Conservation (phyloP, 2,888 invertebrate species). For the Oligia latruncula region DNA sequence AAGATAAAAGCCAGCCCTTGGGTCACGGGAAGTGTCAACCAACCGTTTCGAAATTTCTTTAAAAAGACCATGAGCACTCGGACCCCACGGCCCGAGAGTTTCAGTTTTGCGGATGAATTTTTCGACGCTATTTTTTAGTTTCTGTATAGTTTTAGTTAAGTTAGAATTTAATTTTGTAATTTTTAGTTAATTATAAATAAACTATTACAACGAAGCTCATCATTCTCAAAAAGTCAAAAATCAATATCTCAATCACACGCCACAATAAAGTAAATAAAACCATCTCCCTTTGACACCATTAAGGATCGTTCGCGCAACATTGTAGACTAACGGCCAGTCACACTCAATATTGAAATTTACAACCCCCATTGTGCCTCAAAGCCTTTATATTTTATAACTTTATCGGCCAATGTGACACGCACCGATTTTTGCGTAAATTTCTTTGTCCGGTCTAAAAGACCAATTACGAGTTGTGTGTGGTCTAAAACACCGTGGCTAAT, state of each 20-base stretch:
- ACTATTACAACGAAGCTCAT: neutral
- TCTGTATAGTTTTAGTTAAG: too few relatives aligned
- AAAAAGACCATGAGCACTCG: too few relatives aligned
- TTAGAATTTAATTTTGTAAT: too few relatives aligned
- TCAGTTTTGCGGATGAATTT: too few relatives aligned
- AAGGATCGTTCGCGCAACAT: constrained; percentile 74
- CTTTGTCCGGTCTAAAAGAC: constrained; percentile 66
- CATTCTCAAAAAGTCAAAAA: constrained; percentile 7
- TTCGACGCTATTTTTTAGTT: too few relatives aligned
- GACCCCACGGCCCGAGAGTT: too few relatives aligned
- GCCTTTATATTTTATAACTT: constrained; percentile 80
- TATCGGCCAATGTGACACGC: constrained; percentile 77
- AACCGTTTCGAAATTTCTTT: too few relatives aligned
- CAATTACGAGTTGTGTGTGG: constrained; percentile 71
- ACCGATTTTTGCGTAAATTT: constrained; percentile 72
- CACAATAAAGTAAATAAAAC: constrained; percentile 41
- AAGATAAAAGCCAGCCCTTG: too few relatives aligned
- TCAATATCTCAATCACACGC: constrained; percentile 41
- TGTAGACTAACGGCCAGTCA: constrained; percentile 73
- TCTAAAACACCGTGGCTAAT: constrained; percentile 72
- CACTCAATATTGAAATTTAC: constrained; percentile 85
- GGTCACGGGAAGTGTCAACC: too few relatives aligned
- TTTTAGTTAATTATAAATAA: too few relatives aligned
- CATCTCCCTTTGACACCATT: constrained; percentile 65
- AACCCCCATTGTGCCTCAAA: constrained; percentile 76